Evolutionary conservation across 1,140 invertebrate species (phyloP), one percentile per base, ranked within the genome.

Genomic region (Tribolium madens): DNA sequence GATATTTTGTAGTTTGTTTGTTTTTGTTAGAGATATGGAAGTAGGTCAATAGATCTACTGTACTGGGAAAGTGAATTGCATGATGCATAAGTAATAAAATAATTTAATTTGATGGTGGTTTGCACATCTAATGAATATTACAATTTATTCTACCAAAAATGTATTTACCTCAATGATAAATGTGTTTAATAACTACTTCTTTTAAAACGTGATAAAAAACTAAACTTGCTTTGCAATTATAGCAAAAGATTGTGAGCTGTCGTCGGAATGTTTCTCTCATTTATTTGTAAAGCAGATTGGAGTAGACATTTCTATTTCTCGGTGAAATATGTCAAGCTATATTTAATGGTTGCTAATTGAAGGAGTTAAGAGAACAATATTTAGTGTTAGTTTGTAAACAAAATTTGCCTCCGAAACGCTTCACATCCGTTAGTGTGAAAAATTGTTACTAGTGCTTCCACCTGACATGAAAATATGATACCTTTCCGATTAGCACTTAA

Each of bases 381-480:
- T 10, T 42, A 42, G 36, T 42, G 7, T 42, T 42, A n/a, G 7
- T 42, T 42, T 42, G n/a, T n/a, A 5, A 42, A 42, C 36, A 42
- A 42, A 10, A 42, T n/a, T 42, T 9, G 36, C 36, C 1, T 50
- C 14, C 4, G 14, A 6, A 57, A 57, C 9, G 36, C n/a, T 42
- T 42, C n/a, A 42, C n/a, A 42, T 42, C 36, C 36, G 36, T 42
- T 42, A 42, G n/a, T 2, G 36, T 42, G 36, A 57, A 57, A 21
- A 57, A 57, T 57, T 21, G 6, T 17, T 57, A 26, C 9, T n/a
- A 42, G 36, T 42, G 36, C 36, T 42, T 42, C 36, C 36, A 42
- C 52, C 52, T 57, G 52, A 15, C 48, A 50, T 50, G 48, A 50
- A 50, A 57, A 57, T 57, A 57, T 57, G 15, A 57, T 57, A 15